Base-by-base conservation (phyloP, 2,797 vertebrate genomes). In the Alosa sapidissima region DNA sequence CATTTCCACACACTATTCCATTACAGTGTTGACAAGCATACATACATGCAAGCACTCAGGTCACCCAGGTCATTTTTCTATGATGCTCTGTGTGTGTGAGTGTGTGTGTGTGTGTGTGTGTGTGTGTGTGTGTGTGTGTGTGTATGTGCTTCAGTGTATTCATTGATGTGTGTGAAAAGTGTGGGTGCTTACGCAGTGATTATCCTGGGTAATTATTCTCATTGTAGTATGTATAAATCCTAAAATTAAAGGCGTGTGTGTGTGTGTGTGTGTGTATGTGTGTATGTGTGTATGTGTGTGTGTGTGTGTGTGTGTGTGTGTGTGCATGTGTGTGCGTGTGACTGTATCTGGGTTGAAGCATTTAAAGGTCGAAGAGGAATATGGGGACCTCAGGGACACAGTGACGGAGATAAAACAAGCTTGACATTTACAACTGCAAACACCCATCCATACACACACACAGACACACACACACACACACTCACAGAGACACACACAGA, bases 101-200 rank as follows among this genome's bases (percentile, higher is more conserved):
- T 82, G 36, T 81, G 84, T 87, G 58, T 72, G 47, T 83, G 19
- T n/a, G 78, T 48, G 1, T 49, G 47, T 47, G 60, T 62, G 81
- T 65, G 16, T 55, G 85, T 86, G 52, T 60, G 51, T 72, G 47
- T 41, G 84, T 52, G 55, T 36, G 81, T 24, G 85, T 86, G 52
- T 60, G 51, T 72, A 47, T 41, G 84, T 62, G 82, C 41, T 41
- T 41, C 41, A 41, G 41, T 65, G 33, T 78, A 48, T 85, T 47
- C 51, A 21, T 49, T 49, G 6, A 1, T 49, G 49, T 49, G 49
- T 49, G 49, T 49, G 49, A 49, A 78, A 84, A 78, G 51, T 33
- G 5, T 45, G 16, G 24, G 75, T 84, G 49, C 2, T 84, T 84
- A 62, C 62, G n/a, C 68, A 55, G 83, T 55, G 49, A n/a, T 48